These are phyloP conservation scores for Melanogrammus aeglefinus DNA, from an alignment of 2,797 vertebrate species.

Conservation along the genomic window DNA sequence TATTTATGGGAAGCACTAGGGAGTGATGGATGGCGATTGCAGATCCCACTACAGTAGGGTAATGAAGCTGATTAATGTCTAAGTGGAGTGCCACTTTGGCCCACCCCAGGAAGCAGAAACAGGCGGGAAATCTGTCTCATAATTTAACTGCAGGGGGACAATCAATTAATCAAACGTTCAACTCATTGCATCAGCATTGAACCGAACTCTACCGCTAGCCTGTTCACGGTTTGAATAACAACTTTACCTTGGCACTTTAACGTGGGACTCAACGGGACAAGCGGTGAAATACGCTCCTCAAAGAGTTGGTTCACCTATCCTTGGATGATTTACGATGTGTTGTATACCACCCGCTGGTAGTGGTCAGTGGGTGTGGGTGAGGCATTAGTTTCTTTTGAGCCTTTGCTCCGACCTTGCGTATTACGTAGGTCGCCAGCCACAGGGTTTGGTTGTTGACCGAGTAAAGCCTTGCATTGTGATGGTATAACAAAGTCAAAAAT, in stretches of 20 bases:
- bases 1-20: constrained; percentile 13
- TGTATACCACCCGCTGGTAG: not conserved
- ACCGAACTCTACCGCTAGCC: constrained; percentile 32
- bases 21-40: constrained; percentile 45
- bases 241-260: not conserved
- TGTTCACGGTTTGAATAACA: constrained; percentile 21
- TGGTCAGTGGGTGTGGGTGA: not conserved
- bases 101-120: constrained; percentile 31
- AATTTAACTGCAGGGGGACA: constrained; percentile 54
- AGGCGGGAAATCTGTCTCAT: constrained; percentile 34
- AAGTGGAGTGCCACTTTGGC: constrained; percentile 46
- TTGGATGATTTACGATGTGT: not conserved
- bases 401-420: not conserved
- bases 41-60: constrained; percentile 34
- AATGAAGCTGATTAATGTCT: constrained; percentile 56
- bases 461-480: not conserved
- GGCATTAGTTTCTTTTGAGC: not conserved
- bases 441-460: not conserved
- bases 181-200: constrained; percentile 45
- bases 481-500: not conserved
- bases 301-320: not conserved
- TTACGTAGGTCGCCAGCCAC: not conserved
- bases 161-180: constrained; percentile 46
- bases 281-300: not conserved
- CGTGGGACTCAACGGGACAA: not conserved